phyloP scores from a whole-genome alignment of 2,797 vertebrate species.

The Enteromius trimaculatus region DNA sequence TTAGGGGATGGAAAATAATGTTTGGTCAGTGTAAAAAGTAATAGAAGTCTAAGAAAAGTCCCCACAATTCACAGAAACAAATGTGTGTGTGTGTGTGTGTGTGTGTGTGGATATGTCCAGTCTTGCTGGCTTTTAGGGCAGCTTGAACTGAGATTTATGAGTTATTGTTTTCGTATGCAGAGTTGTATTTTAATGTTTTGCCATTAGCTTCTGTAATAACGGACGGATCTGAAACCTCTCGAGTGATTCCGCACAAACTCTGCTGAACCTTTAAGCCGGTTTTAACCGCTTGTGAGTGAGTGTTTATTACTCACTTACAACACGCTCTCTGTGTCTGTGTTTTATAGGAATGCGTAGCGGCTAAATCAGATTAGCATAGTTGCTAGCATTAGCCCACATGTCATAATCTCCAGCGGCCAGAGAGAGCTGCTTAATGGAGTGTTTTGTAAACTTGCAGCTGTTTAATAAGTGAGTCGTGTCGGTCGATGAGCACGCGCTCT shows the following conservation, averaged over 20 bases:
- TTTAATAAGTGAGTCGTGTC: background rate
- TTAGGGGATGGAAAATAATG: no score
- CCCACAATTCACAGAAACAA: no score
- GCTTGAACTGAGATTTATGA: background rate
- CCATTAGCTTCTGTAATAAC: background rate
- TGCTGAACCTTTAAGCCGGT: conserved; percentile 13
- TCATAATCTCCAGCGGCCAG: conserved; percentile 17
- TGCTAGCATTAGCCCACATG: conserved; percentile 49
- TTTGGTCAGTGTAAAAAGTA: no score
- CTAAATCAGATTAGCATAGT: conserved; percentile 49
- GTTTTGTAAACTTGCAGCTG: background rate
- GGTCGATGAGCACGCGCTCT: background rate
- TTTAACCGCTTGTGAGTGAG: background rate
- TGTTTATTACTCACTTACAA: background rate
- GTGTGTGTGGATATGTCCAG: background rate
- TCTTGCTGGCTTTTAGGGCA: background rate
- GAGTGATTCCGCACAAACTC: background rate
- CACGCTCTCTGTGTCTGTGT: background rate
- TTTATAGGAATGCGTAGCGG: conserved; percentile 34
- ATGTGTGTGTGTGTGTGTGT: background rate
- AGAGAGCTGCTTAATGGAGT: background rate
- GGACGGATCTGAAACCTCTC: background rate
- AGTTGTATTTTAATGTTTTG: background rate
- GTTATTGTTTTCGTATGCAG: background rate
- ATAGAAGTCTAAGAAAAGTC: no score